Evolutionary conservation across 2,888 invertebrate genomes (phyloP).

Genomic region (Aricia artaxerxes): DNA sequence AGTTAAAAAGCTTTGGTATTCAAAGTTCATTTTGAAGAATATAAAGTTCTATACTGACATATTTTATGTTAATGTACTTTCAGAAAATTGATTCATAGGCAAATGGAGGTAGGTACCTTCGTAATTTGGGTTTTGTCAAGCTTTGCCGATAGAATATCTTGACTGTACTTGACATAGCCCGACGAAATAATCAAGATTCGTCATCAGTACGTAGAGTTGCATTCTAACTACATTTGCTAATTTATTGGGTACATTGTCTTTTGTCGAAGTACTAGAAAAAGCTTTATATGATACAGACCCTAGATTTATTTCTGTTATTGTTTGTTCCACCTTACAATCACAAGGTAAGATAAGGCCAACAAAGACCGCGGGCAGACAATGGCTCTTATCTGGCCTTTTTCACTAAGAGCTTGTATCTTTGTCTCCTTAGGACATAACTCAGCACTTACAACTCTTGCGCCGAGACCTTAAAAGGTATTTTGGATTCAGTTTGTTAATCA

Average conservation of each 20-base stretch:
- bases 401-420: constrained; percentile 36
- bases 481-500: not conserved
- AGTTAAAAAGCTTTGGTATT: not conserved
- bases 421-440: constrained; percentile 40
- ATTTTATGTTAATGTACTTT: not conserved
- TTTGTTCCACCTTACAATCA: constrained; percentile 21
- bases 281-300: not conserved
- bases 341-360: constrained; percentile 40
- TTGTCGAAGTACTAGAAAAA: not conserved
- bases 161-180: not conserved
- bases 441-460: constrained; percentile 22
- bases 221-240: not conserved
- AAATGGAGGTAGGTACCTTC: too few relatives aligned
- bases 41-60: not conserved
- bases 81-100: too few relatives aligned
- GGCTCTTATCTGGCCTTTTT: constrained; percentile 38
- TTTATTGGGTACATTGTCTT: not conserved
- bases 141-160: too few relatives aligned
- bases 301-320: constrained; percentile 17
- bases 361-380: constrained; percentile 38
- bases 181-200: not conserved
- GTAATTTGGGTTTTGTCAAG: too few relatives aligned
- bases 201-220: not conserved
- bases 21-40: not conserved
- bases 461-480: constrained; percentile 8